Evolutionary conservation across 1,140 invertebrate genomes (phyloP), one percentile per base, ranked within the genome.

Genomic region (Heliconius congener): DNA sequence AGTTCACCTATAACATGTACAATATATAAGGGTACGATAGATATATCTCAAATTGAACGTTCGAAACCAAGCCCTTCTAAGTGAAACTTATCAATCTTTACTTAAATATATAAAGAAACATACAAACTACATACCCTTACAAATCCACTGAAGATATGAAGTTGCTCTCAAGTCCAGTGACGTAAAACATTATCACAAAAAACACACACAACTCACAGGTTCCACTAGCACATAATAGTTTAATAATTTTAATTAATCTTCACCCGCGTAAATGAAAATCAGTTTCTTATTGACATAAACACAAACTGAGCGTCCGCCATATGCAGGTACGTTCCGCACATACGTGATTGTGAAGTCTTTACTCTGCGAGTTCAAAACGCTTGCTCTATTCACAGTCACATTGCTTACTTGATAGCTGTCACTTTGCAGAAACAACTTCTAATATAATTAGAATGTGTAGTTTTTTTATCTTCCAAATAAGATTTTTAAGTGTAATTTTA

Each of bases 271-370:
- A 94, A 92, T 89, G 85, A 91, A 92, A 92, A 92, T 93, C 91
- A 92, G 88, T 90, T 91, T 86, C 90, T 92, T 94, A 94, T 94
- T 94, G 92, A 94, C 91, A 94, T 94, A 94, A 94, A 94, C 92
- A 94, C 91, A 94, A 93, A 94, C 92, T 91, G 90, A 92, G 87
- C 88, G 86, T 93, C 90, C 90, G 92, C 92, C 92, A 94, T 94
- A 94, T 93, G 93, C 91, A 93, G 88, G 86, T 88, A 87, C 90
- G 91, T 94, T 94, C 90, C 80, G 87, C 79, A 91, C 86, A 88
- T 91, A 89, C 83, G 80, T 83, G 80, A 86, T 81, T 82, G 80
- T 84, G 77, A 88, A 88, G 82, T 86, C 86, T 86, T 87, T 75
- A 81, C 79, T 83, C 66, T 74, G 50, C 70, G 78, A 82, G 84